Evolutionary conservation across 1,140 invertebrate species (phyloP).

Genomic region (Galendromus occidentalis): DNA sequence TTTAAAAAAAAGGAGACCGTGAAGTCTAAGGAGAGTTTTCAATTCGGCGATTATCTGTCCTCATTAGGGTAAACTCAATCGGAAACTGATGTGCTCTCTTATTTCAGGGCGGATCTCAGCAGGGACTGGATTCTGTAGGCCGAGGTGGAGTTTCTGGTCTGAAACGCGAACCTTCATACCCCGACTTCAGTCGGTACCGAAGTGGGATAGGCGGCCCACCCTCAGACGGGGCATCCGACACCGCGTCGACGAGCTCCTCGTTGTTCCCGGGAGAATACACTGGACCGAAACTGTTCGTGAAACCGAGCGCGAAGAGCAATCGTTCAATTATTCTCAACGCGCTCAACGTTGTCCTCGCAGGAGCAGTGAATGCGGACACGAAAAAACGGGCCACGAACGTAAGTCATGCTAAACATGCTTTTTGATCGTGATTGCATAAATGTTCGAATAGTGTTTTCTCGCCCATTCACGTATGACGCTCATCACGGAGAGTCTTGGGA

Average conservation of each 20-base stretch:
- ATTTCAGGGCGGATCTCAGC: constrained; percentile 8
- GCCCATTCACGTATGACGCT: no score
- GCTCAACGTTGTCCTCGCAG: constrained; percentile 93
- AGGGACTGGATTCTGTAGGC: constrained; percentile 8
- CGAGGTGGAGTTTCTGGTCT: neutral
- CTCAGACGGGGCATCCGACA: constrained; percentile 20
- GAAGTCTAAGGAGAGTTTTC: no score
- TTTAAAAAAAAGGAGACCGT: no score
- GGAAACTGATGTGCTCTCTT: no score
- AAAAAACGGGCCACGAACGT: constrained; percentile 73
- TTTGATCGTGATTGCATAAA: no score
- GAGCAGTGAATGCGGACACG: constrained; percentile 78
- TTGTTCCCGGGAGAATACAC: constrained; percentile 20
- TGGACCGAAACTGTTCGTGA: constrained; percentile 85
- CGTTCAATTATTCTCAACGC: constrained; percentile 90
- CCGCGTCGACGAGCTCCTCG: constrained; percentile 17
- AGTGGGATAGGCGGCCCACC: constrained; percentile 14
- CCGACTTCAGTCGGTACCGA: constrained; percentile 11
- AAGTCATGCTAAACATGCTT: no score
- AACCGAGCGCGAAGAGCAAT: constrained; percentile 88
- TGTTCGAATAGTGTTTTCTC: no score
- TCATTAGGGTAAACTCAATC: no score
- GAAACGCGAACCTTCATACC: constrained; percentile 2
- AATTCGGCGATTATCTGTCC: no score
- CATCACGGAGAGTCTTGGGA: no score